These are phyloP conservation scores for Melanotaenia pygmaea DNA, from an alignment of 2,797 vertebrate species.

Conservation along the genomic window DNA sequence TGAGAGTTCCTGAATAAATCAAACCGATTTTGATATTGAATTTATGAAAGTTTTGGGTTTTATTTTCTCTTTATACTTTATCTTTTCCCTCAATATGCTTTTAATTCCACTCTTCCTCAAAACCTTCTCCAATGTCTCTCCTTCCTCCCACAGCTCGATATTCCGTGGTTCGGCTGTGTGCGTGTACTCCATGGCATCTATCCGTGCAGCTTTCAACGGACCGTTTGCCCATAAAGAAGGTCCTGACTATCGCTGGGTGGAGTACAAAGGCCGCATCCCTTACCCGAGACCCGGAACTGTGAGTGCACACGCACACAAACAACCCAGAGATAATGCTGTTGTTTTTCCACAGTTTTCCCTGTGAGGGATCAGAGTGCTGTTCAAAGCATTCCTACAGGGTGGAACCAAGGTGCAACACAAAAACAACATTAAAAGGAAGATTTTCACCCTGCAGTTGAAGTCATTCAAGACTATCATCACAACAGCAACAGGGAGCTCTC, in stretches of 20 bases:
- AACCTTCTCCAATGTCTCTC: not conserved
- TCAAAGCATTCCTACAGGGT: not conserved
- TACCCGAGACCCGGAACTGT: constrained; percentile 91
- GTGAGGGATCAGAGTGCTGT: too few relatives aligned
- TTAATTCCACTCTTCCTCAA: rapidly evolving
- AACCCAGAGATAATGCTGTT: not conserved
- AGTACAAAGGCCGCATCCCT: constrained; percentile 88
- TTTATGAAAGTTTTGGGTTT: not conserved
- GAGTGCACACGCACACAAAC: constrained; percentile 44
- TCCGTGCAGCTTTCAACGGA: constrained; percentile 88
- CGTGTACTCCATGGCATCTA: constrained; percentile 85
- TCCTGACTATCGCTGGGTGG: constrained; percentile 87
- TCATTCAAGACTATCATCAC: not conserved
- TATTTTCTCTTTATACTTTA: not conserved
- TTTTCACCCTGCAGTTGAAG: not conserved
- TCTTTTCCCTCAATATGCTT: not conserved
- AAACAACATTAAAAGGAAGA: not conserved
- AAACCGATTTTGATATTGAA: not conserved
- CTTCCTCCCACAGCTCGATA: constrained; percentile 74
- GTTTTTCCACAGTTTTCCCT: not conserved
- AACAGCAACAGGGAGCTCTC: not conserved
- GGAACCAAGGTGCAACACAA: not conserved
- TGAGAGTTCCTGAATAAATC: not conserved
- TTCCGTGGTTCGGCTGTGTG: constrained; percentile 89
- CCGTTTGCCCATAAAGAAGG: constrained; percentile 90